Conservation (phyloP, 2,888 invertebrate species). For the Cistogaster globosa region DNA sequence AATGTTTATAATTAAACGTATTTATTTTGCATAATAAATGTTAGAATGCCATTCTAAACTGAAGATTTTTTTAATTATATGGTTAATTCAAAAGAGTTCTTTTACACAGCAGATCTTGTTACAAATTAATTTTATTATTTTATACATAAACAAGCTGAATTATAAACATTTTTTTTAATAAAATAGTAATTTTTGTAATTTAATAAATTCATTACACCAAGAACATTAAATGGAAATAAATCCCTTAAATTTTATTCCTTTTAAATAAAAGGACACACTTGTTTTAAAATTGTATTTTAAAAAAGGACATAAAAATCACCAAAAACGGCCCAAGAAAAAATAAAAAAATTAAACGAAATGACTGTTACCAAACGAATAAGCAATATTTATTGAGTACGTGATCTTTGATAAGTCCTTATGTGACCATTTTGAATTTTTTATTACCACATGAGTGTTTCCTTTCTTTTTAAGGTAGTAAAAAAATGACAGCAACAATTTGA, state of each 20-base stretch:
- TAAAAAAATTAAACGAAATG: slow-evolving; percentile 43
- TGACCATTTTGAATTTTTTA: slow-evolving; percentile 83
- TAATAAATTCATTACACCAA: not conserved
- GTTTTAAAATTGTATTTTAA: slow-evolving; percentile 32
- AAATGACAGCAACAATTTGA: slow-evolving; percentile 1
- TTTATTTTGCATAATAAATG: too few relatives aligned
- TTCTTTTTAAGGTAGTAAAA: slow-evolving; percentile 7
- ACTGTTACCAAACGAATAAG: slow-evolving; percentile 76
- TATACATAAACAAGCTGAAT: too few relatives aligned
- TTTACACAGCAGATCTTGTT: too few relatives aligned
- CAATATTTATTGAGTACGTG: slow-evolving; percentile 84
- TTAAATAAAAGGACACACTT: slow-evolving; percentile 27
- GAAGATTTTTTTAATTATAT: too few relatives aligned
- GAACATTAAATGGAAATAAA: slow-evolving; percentile 11
- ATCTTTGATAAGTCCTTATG: slow-evolving; percentile 83
- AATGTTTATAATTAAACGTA: too few relatives aligned
- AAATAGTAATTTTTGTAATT: not conserved
- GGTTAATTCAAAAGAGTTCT: too few relatives aligned
- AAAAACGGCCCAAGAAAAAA: slow-evolving; percentile 13
- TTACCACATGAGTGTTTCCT: slow-evolving; percentile 73
- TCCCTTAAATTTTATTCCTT: slow-evolving; percentile 15
- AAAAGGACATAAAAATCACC: slow-evolving; percentile 30
- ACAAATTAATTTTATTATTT: too few relatives aligned
- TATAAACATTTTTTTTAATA: too few relatives aligned
- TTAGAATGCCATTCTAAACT: too few relatives aligned